Percentiles rank a stretch among this genome's conserved stretches.
These are phyloP conservation scores for Pyrochroa serraticornis DNA, from an alignment of 2,888 invertebrate genomes.

Conservation along the genomic window DNA sequence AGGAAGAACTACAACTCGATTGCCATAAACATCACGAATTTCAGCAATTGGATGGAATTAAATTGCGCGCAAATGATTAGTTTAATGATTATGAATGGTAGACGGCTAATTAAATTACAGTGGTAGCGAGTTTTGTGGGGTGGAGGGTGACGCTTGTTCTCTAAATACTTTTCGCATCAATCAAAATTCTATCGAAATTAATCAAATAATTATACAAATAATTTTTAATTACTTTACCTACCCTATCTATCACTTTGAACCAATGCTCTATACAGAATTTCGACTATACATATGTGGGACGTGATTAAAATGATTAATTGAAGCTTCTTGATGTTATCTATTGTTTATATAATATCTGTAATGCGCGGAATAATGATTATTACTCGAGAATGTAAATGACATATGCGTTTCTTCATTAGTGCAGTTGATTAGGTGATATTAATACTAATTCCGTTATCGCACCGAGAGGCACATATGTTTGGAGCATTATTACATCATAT, in stretches of 20 bases:
- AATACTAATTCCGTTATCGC: slow-evolving; percentile 59
- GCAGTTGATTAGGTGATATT: slow-evolving; percentile 57
- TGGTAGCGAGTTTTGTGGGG: no score
- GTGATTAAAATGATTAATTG: slow-evolving; percentile 19
- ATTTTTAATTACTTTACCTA: no score
- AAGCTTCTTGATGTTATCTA: slow-evolving; percentile 20
- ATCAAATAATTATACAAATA: no score
- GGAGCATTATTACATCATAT: slow-evolving; percentile 60
- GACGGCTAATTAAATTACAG: no score
- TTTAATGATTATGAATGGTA: slow-evolving; percentile 20
- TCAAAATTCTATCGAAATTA: no score
- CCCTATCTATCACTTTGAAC: no score
- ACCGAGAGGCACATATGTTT: slow-evolving; percentile 57
- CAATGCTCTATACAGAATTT: no score
- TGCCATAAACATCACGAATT: no score
- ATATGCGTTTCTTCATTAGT: slow-evolving; percentile 59
- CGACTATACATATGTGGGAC: background rate
- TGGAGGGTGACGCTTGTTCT: no score
- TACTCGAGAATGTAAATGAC: slow-evolving; percentile 47
- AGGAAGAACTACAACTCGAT: no score
- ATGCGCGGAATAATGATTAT: slow-evolving; percentile 30
- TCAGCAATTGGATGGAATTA: slow-evolving; percentile 11
- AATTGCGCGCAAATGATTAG: slow-evolving; percentile 29
- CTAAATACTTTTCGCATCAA: no score
- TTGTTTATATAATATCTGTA: slow-evolving; percentile 19